phyloP scores from a whole-genome alignment of 2,888 invertebrate species.

The Ornithoptera alexandrae region DNA sequence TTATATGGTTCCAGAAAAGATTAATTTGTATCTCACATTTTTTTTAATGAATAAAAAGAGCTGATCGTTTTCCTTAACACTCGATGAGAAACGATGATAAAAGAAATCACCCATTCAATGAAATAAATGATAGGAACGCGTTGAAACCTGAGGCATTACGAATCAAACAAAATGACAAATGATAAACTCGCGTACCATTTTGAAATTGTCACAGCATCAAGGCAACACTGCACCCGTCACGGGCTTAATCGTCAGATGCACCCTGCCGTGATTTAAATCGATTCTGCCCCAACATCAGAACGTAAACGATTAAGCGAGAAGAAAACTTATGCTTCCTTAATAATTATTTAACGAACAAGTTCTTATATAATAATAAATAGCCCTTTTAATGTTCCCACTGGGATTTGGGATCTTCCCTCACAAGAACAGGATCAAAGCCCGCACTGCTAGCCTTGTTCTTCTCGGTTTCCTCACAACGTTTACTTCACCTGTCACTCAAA shows the following conservation, averaged over 20 bases:
- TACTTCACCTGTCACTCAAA: no score
- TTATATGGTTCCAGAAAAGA: no score
- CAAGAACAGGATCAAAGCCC: no score
- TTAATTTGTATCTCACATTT: no score
- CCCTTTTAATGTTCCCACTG: no score
- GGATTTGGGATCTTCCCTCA: no score
- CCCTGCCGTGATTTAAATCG: slow-evolving; percentile 57
- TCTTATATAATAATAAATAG: neutral
- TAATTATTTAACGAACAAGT: neutral
- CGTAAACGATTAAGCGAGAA: neutral
- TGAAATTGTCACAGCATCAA: slow-evolving; percentile 47
- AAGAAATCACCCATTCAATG: slow-evolving; percentile 23
- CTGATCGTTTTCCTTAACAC: slow-evolving; percentile 3
- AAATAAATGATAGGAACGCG: slow-evolving; percentile 38
- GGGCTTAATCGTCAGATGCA: slow-evolving; percentile 42
- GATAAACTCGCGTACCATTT: slow-evolving; percentile 53
- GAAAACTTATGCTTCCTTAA: neutral
- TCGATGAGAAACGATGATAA: slow-evolving; percentile 1
- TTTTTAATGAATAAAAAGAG: neutral
- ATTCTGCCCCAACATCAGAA: slow-evolving; percentile 36
- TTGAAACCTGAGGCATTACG: slow-evolving; percentile 49
- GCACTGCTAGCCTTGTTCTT: no score
- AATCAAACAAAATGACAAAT: slow-evolving; percentile 58
- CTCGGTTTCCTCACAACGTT: no score
- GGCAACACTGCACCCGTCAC: slow-evolving; percentile 43